These are phyloP conservation scores for Brienomyrus longianalis DNA, from an alignment of 2,113 vertebrate species.

Conservation along the genomic window DNA sequence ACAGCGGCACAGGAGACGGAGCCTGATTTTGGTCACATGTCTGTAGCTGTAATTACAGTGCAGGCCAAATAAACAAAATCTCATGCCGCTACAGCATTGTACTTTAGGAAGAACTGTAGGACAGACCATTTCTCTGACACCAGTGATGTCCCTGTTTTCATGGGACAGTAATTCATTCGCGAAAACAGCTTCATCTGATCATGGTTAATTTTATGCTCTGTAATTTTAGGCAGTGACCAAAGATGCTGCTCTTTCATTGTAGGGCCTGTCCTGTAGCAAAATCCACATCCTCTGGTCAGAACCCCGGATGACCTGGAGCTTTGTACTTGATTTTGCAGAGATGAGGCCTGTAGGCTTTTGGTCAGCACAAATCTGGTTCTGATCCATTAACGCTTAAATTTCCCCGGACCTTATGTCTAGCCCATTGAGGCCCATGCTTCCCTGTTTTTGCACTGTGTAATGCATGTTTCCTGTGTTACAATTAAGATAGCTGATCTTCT, in stretches of 20 bases:
- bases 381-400: not conserved
- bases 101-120: not conserved
- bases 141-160: not conserved
- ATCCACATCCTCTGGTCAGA: not conserved
- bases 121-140: not conserved
- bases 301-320: not conserved
- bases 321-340: not conserved
- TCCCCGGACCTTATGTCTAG: not conserved
- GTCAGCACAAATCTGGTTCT: not conserved
- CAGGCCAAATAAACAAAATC: not conserved
- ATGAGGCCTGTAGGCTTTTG: not conserved
- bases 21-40: not conserved
- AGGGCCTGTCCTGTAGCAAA: not conserved
- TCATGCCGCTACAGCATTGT: not conserved
- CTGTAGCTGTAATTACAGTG: not conserved
- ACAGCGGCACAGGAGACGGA: not conserved
- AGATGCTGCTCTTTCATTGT: not conserved
- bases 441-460: not conserved
- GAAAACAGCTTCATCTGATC: not conserved
- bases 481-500: not conserved
- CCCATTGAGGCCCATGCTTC: not conserved
- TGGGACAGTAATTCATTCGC: not conserved
- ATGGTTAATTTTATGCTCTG: not conserved
- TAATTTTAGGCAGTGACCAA: not conserved
- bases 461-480: not conserved